Evolutionary conservation across 1,140 invertebrate species (phyloP).

Genomic region (Brachionus calyciflorus): DNA sequence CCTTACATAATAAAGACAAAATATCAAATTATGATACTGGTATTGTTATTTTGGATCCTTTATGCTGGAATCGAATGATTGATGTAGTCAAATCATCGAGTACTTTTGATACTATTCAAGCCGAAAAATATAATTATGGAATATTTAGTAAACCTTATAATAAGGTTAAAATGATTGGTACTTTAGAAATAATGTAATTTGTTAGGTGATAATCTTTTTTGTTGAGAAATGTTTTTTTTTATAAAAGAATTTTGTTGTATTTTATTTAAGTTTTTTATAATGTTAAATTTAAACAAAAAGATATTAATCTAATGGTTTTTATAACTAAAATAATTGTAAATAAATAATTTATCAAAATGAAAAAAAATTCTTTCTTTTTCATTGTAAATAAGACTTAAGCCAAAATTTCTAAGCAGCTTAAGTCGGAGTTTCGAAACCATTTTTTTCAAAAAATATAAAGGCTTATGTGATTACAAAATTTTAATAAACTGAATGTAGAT

Average conservation of each 20-base stretch:
- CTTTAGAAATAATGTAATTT: slow-evolving; percentile 24
- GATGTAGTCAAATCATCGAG: slow-evolving; percentile 15
- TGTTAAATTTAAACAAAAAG: too few relatives aligned
- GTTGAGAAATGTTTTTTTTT: not conserved
- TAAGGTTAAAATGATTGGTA: slow-evolving; percentile 33
- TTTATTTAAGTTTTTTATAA: too few relatives aligned
- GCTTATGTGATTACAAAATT: too few relatives aligned
- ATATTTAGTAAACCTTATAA: not conserved
- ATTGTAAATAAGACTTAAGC: too few relatives aligned
- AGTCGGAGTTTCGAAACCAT: too few relatives aligned
- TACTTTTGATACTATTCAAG: not conserved
- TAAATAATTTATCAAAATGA: too few relatives aligned
- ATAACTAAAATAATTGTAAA: too few relatives aligned
- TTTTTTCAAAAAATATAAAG: too few relatives aligned
- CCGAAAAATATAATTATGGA: slow-evolving; percentile 25
- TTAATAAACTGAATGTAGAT: too few relatives aligned
- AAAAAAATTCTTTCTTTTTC: too few relatives aligned
- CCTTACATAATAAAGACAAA: slow-evolving; percentile 20
- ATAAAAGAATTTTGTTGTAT: slow-evolving; percentile 15
- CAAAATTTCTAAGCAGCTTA: too few relatives aligned
- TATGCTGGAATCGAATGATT: slow-evolving; percentile 19
- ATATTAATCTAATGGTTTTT: too few relatives aligned
- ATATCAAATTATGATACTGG: not conserved
- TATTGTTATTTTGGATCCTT: not conserved
- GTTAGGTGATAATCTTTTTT: not conserved